Conservation (phyloP, 2,888 invertebrate species). For the Temnothorax unifasciatus region DNA sequence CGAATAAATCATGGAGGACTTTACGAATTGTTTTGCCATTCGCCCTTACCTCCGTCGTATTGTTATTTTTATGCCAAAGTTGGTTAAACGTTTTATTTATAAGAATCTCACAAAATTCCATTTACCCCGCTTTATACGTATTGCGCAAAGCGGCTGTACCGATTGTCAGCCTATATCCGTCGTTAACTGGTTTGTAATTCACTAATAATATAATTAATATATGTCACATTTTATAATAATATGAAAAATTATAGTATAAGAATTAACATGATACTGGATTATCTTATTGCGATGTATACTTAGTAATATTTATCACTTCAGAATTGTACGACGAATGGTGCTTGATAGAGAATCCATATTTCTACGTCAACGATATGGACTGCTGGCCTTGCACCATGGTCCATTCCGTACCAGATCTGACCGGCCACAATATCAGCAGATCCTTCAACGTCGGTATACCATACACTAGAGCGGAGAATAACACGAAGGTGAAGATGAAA, state of each 20-base stretch:
- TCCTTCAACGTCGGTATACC: conserved; percentile 88
- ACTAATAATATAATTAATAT: background rate
- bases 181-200: conserved; percentile 89
- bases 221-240: background rate
- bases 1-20: conserved; percentile 51
- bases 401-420: conserved; percentile 90
- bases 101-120: conserved; percentile 92
- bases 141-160: conserved; percentile 92
- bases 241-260: background rate
- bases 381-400: conserved; percentile 94
- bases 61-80: conserved; percentile 87
- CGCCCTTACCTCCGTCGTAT: conserved; percentile 84
- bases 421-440: conserved; percentile 87
- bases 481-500: conserved; percentile 87
- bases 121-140: conserved; percentile 93
- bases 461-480: conserved; percentile 89
- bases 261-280: background rate
- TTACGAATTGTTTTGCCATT: conserved; percentile 76
- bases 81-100: conserved; percentile 90
- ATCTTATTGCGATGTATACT: background rate
- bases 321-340: conserved; percentile 95
- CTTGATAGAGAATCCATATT: conserved; percentile 94
- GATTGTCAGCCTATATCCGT: conserved; percentile 91
- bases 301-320: conserved; percentile 77
- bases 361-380: conserved; percentile 93